phyloP scores from a whole-genome alignment of 1,140 invertebrate species.

The Nebria ingens region DNA sequence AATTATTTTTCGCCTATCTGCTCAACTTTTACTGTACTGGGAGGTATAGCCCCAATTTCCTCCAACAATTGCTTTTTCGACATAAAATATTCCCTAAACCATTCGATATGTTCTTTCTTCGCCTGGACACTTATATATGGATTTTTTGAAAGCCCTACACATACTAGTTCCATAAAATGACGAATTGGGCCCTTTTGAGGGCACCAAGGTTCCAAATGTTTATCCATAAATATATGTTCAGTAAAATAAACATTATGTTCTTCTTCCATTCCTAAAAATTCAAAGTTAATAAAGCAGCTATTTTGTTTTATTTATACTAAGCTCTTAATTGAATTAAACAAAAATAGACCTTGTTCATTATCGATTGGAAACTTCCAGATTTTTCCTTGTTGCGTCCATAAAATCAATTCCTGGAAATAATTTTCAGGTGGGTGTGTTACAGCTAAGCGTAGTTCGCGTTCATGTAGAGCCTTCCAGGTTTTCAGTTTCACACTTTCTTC shows the following conservation, averaged over 20 bases:
- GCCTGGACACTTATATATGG: constrained; percentile 78
- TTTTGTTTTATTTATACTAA: too few species aligned
- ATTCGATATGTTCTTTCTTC: constrained; percentile 82
- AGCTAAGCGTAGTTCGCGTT: constrained; percentile 52
- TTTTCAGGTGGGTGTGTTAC: constrained; percentile 67
- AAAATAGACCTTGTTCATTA: constrained; percentile 81
- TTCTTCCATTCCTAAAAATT: constrained; percentile 58
- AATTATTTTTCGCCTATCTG: not conserved
- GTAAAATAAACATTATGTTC: constrained; percentile 75
- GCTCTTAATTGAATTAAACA: too few species aligned
- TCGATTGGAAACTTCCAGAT: constrained; percentile 96
- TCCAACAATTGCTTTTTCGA: constrained; percentile 63
- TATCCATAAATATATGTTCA: constrained; percentile 89
- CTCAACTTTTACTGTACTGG: not conserved
- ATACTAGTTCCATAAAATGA: constrained; percentile 96
- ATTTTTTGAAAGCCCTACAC: constrained; percentile 89
- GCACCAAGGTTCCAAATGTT: constrained; percentile 77
- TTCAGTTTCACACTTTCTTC: constrained; percentile 40
- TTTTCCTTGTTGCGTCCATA: constrained; percentile 90
- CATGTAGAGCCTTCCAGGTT: constrained; percentile 56
- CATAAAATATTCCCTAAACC: constrained; percentile 88
- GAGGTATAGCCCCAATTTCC: constrained; percentile 44
- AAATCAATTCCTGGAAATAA: constrained; percentile 85
- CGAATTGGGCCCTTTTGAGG: constrained; percentile 78
- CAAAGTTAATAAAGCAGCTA: too few species aligned